Conservation (phyloP, 2,113 vertebrate genomes). For the Xenopus tropicalis region UCB_Xtro_10.0 CM004451.2:67090501-67091000, state of each 20-base stretch:
- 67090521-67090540: too few relatives aligned
- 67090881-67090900: neutral
- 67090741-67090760: constrained; percentile 18
- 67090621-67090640: too few relatives aligned
- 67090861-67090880: constrained; percentile 10
- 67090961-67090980: neutral
- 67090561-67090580: too few relatives aligned
- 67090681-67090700: neutral
- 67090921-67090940: neutral
- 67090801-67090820: constrained; percentile 16
- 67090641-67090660: too few relatives aligned
- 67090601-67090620: too few relatives aligned
- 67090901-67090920: neutral
- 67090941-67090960: neutral
- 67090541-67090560: too few relatives aligned
- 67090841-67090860: constrained; percentile 21
- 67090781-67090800: constrained; percentile 23
- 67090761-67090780: constrained; percentile 3
- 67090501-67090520: too few relatives aligned
- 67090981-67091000: too few relatives aligned
- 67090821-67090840: constrained; percentile 30
- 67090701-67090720: constrained; percentile 4
- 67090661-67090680: neutral
- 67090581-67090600: too few relatives aligned
- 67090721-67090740: constrained; percentile 30